Evolutionary conservation across 2,797 vertebrate genomes (phyloP), one percentile per base, ranked within the genome.

Genomic region (Neoniphon sammara): DNA sequence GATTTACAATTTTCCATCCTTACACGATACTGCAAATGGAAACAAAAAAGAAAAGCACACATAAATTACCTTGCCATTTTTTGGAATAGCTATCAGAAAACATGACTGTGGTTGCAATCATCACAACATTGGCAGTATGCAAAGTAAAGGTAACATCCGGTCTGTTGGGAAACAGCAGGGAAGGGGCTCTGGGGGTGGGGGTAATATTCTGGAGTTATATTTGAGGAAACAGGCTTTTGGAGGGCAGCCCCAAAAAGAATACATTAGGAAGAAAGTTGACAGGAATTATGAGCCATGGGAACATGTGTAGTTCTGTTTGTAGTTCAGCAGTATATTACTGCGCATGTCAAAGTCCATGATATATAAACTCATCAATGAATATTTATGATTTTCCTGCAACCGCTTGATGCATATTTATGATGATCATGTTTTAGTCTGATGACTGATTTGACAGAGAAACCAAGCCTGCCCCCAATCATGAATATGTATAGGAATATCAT

Each of bases 1-100:
- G 3, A 69, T 61, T 78, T 75, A 20, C 8, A 57, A 71, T 73
- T 72, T 59, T 15, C 39, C 6, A 39, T 21, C 34, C 49, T 49
- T 58, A 56, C 59, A 27, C 25, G 53, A 44, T 55, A 23, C 21
- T 46, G 18, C 10, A 14, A 4, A 30, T 23, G 21, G 4, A 58
- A 67, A 60, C 23, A 42, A 21, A 20, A 15, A 23, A 23, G n/a
- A 53, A 54, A 23, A 14, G 4, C 8, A 23, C 21, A 5, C n/a
- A 34, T 7, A 18, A 61, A 57, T 31, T 66, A 20, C 2, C 42
- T 25, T 1, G 18, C 20, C 9, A 49, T 21, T 36, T 50, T 34
- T 34, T 34, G 5, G 20, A 46, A 30, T 9, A 10, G 9, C 23
- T 54, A 12, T 18, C 15, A 56, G 21, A 56, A 15, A 56, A 56